phyloP scores from a whole-genome alignment of 2,797 vertebrate genomes.

The Muscicapa comitata region DNA sequence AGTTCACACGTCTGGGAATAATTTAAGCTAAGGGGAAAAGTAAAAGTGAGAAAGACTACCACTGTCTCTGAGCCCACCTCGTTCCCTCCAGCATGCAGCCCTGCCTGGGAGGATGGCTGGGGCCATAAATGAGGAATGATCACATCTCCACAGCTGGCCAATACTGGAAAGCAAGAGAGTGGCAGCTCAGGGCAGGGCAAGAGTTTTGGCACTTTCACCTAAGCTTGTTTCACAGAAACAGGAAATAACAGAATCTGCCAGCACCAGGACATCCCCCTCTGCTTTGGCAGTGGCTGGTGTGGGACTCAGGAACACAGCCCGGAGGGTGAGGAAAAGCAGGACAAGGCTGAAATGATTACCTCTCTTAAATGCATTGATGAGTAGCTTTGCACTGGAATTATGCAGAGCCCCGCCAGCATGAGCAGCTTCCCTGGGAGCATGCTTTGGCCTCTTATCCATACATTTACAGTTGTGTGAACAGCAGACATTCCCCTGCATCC shows the following conservation, averaged over 20 bases:
- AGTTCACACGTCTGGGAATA: constrained; percentile 60
- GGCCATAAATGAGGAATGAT: neutral
- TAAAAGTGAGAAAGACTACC: constrained; percentile 41
- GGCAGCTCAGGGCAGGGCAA: neutral
- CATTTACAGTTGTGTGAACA: neutral
- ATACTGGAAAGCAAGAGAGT: neutral
- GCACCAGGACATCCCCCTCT: neutral
- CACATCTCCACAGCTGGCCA: neutral
- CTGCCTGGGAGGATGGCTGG: neutral
- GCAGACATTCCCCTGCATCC: neutral
- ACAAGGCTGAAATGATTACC: neutral
- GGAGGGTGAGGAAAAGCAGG: neutral
- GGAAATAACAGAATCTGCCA: neutral
- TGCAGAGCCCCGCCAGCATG: neutral
- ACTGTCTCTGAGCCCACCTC: neutral
- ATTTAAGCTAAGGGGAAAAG: constrained; percentile 51
- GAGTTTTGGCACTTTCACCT: neutral
- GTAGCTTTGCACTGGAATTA: neutral
- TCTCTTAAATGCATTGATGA: neutral
- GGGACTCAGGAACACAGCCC: neutral
- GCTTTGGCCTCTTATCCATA: neutral
- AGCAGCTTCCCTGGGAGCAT: neutral
- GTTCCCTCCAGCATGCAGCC: neutral
- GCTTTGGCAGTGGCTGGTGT: neutral
- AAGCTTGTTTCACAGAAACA: neutral